Conservation (phyloP, 2,797 vertebrate species). For the Aeoliscus strigatus region DNA sequence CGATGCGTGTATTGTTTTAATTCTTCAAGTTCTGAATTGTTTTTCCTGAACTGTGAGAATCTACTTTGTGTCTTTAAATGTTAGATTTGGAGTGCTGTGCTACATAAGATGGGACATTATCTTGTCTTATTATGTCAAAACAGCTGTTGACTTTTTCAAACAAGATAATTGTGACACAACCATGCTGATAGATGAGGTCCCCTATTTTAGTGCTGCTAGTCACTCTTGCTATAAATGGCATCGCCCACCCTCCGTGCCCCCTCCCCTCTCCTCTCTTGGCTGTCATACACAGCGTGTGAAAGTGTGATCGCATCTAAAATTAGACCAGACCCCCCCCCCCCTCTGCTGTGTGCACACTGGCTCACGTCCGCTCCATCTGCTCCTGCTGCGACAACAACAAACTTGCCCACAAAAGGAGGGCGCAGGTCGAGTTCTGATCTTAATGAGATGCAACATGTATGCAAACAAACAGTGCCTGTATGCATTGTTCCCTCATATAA, state of each 20-base stretch:
- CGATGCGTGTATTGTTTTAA: too few species aligned
- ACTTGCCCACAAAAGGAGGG: conserved; percentile 18
- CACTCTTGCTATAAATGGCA: conserved; percentile 61
- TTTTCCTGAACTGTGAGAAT: too few species aligned
- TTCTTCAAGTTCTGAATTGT: too few species aligned
- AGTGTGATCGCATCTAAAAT: conserved; percentile 68
- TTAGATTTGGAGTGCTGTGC: too few species aligned
- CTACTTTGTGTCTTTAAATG: too few species aligned
- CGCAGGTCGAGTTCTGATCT: conserved; percentile 13
- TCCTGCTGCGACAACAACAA: conserved; percentile 53
- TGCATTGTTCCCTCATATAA: conserved; percentile 1
- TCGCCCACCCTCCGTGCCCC: conserved; percentile 18
- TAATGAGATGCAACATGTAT: conserved; percentile 10
- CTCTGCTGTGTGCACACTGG: conserved; percentile 55
- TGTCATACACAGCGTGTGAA: conserved; percentile 66
- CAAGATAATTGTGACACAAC: too few species aligned
- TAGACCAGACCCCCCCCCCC: conserved; percentile 46
- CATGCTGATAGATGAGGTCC: conserved; percentile 3
- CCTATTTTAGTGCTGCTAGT: conserved; percentile 11
- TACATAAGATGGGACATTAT: too few species aligned
- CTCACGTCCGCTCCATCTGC: conserved; percentile 71
- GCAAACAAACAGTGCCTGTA: not conserved
- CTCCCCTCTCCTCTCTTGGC: conserved; percentile 49
- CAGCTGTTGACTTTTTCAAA: too few species aligned
- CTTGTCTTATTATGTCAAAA: too few species aligned